Percentiles rank a stretch among this genome's conserved stretches.
Evolutionary conservation across 2,797 vertebrate genomes (phyloP).

Genomic region (Nannoperca australis): DNA sequence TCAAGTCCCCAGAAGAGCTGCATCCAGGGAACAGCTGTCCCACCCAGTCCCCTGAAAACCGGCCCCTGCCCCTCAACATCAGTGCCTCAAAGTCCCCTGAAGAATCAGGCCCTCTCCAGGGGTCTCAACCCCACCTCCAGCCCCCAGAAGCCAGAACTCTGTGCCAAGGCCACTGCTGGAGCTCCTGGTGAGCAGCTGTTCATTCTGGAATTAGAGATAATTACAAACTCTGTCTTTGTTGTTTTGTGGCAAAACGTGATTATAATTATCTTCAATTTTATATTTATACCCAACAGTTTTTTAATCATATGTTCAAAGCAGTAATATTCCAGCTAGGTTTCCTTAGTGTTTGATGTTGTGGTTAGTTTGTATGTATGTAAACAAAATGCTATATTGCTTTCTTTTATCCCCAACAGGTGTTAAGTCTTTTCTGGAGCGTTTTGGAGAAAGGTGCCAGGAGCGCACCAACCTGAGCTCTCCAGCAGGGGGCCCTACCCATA

Average conservation of each 20-base stretch:
- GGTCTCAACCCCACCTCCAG: constrained; percentile 51
- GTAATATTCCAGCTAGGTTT: background rate
- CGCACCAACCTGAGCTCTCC: constrained; percentile 79
- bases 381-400: background rate
- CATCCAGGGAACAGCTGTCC: constrained; percentile 30
- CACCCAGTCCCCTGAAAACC: constrained; percentile 51
- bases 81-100: constrained; percentile 76
- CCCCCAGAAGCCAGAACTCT: constrained; percentile 73
- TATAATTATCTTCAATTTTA: fast-evolving
- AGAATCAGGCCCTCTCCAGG: constrained; percentile 67
- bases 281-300: background rate
- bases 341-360: background rate
- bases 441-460: constrained; percentile 92
- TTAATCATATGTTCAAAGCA: background rate
- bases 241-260: background rate
- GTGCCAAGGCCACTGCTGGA: constrained; percentile 76
- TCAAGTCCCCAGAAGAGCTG: constrained; percentile 55
- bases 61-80: constrained; percentile 15
- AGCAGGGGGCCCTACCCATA: constrained; percentile 58
- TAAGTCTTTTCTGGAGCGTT: constrained; percentile 94
- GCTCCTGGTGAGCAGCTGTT: constrained; percentile 83
- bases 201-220: background rate
- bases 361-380: background rate
- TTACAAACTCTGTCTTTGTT: background rate
- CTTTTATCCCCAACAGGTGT: constrained; percentile 78